A percentile compares a stretch with the other conserved stretches of the same genome.
Conservation (phyloP, 2,797 vertebrate species). For the Syngnathus acus region DNA sequence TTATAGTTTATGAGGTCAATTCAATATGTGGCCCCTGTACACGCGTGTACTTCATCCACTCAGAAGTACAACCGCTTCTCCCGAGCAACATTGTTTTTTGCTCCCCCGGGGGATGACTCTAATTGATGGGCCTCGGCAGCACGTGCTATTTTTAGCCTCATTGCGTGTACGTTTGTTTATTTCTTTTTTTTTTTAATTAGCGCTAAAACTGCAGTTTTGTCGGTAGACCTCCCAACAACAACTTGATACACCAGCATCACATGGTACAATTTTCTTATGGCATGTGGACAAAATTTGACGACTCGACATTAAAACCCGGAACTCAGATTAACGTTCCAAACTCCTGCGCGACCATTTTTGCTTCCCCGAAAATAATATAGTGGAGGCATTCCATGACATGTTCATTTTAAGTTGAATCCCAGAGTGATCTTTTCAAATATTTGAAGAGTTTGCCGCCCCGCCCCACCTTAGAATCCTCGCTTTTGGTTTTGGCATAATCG, state of each 20-base stretch:
- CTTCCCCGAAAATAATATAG: neutral
- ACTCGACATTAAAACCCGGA: no score
- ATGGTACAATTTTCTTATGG: neutral
- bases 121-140: slow-evolving; percentile 50
- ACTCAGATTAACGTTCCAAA: no score
- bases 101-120: slow-evolving; percentile 44
- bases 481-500: slow-evolving; percentile 8
- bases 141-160: slow-evolving; percentile 60
- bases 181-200: slow-evolving; percentile 40
- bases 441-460: slow-evolving; percentile 4
- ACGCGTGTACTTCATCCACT: slow-evolving; percentile 44
- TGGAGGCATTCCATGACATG: neutral
- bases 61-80: slow-evolving; percentile 38
- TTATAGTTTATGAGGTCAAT: neutral
- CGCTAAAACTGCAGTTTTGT: slow-evolving; percentile 49
- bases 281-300: no score
- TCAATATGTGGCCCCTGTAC: slow-evolving; percentile 3
- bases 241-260: neutral
- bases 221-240: slow-evolving; percentile 4
- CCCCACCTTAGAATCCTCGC: slow-evolving; percentile 8
- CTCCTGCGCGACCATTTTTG: neutral
- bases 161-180: slow-evolving; percentile 40
- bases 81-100: slow-evolving; percentile 34
- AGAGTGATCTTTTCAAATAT: neutral
- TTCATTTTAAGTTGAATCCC: neutral